Evolutionary conservation across 2,888 invertebrate genomes (phyloP).

Genomic region (Gari tellinella): DNA sequence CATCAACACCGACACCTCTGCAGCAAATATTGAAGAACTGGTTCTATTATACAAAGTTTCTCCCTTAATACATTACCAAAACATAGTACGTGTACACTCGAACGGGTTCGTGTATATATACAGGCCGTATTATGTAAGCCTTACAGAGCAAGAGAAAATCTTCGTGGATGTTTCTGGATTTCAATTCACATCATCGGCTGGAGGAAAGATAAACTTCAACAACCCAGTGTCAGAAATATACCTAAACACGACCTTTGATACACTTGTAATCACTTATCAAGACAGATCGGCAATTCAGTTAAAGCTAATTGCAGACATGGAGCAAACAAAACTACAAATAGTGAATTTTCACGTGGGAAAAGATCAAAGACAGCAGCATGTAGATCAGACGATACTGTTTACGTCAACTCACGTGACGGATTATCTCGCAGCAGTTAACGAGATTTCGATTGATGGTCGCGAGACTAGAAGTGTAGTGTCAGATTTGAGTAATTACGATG

Average conservation of each 20-base stretch:
- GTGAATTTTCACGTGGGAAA: slow-evolving; percentile 6
- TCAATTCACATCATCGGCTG: slow-evolving; percentile 5
- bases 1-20: slow-evolving; percentile 8
- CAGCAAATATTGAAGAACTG: slow-evolving; percentile 27
- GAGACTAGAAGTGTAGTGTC: slow-evolving; percentile 12
- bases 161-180: slow-evolving; percentile 44
- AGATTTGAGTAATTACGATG: slow-evolving; percentile 24
- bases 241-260: slow-evolving; percentile 22
- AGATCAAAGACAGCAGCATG: neutral
- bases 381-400: slow-evolving; percentile 40
- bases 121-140: slow-evolving; percentile 17
- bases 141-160: neutral
- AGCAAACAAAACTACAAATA: slow-evolving; percentile 31
- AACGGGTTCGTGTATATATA: slow-evolving; percentile 41
- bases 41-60: slow-evolving; percentile 24
- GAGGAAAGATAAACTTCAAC: slow-evolving; percentile 1
- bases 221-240: slow-evolving; percentile 22
- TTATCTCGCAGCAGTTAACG: slow-evolving; percentile 46
- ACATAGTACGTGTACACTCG: slow-evolving; percentile 31
- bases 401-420: slow-evolving; percentile 39
- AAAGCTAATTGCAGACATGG: slow-evolving; percentile 17
- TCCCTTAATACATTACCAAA: slow-evolving; percentile 22
- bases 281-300: slow-evolving; percentile 41
- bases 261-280: slow-evolving; percentile 17
- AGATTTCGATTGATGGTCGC: slow-evolving; percentile 13